Evolutionary conservation across 2,113 vertebrate genomes (phyloP).

Genomic region (Dipodomys ordii): DNA sequence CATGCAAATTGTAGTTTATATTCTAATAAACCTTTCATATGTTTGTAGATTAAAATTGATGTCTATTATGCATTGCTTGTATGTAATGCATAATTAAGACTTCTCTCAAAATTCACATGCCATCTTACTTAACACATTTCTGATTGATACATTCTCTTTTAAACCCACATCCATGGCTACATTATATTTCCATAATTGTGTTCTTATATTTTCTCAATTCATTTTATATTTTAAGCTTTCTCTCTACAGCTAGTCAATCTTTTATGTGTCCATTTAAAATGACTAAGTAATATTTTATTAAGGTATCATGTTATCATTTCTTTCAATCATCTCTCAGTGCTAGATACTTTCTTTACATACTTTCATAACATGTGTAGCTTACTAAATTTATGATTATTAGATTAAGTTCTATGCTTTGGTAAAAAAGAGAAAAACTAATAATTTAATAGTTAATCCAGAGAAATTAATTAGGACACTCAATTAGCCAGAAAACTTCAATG

Average conservation of each 20-base stretch:
- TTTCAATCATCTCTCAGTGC: neutral
- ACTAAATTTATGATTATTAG: constrained; percentile 44
- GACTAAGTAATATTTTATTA: constrained; percentile 36
- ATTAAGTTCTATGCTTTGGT: constrained; percentile 22
- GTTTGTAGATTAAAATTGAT: neutral
- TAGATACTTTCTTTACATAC: constrained; percentile 21
- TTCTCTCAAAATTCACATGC: constrained; percentile 32
- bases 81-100: neutral
- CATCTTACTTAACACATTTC: constrained; percentile 29
- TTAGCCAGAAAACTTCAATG: constrained; percentile 62
- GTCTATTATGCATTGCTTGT: neutral
- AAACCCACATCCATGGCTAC: neutral
- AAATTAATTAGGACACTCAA: constrained; percentile 50
- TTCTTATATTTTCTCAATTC: constrained; percentile 19
- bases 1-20: neutral
- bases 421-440: constrained; percentile 43
- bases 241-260: neutral
- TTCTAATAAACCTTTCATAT: constrained; percentile 28
- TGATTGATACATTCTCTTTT: constrained; percentile 37
- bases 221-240: constrained; percentile 22
- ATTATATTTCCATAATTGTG: constrained; percentile 30
- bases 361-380: constrained; percentile 20
- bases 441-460: constrained; percentile 24
- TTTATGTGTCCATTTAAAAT: neutral
- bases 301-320: neutral